Evolutionary conservation across 2,797 vertebrate genomes (phyloP).

Genomic region (Gouania willdenowi): DNA sequence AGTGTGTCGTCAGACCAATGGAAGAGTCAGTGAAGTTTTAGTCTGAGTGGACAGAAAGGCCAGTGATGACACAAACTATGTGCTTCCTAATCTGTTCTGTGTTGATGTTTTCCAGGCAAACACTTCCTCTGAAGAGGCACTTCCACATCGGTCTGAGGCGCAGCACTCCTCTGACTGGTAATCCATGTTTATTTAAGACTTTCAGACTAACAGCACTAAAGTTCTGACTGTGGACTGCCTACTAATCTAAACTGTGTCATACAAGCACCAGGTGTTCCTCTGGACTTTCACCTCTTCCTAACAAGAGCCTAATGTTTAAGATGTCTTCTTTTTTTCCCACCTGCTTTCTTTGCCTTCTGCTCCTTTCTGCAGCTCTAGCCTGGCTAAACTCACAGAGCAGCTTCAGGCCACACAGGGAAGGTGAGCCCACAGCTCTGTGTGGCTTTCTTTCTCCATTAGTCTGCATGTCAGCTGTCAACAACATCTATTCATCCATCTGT

Average conservation of each 20-base stretch:
- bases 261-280: conserved; percentile 3
- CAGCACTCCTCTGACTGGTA: conserved; percentile 75
- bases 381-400: conserved; percentile 82
- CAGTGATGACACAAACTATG: too few species aligned
- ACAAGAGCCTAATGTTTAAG: conserved; percentile 10
- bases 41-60: too few species aligned
- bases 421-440: conserved; percentile 67
- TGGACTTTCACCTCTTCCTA: conserved; percentile 1
- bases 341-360: conserved; percentile 2
- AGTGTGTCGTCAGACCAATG: too few species aligned
- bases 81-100: background rate
- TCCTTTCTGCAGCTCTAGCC: conserved; percentile 66
- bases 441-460: conserved; percentile 29
- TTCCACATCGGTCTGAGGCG: conserved; percentile 63
- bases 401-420: conserved; percentile 80
- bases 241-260: too few species aligned
- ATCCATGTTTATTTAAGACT: too few species aligned
- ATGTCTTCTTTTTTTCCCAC: conserved; percentile 9
- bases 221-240: too few species aligned
- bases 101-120: conserved; percentile 43
- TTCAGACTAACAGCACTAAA: conserved; percentile 20
- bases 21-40: too few species aligned
- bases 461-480: too few species aligned
- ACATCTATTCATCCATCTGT: too few species aligned
- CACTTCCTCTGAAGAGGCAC: conserved; percentile 53